A percentile compares a stretch with the other conserved stretches of the same genome.
Conservation (phyloP, 2,113 vertebrate species). For the Bambusicola thoracicus region DNA sequence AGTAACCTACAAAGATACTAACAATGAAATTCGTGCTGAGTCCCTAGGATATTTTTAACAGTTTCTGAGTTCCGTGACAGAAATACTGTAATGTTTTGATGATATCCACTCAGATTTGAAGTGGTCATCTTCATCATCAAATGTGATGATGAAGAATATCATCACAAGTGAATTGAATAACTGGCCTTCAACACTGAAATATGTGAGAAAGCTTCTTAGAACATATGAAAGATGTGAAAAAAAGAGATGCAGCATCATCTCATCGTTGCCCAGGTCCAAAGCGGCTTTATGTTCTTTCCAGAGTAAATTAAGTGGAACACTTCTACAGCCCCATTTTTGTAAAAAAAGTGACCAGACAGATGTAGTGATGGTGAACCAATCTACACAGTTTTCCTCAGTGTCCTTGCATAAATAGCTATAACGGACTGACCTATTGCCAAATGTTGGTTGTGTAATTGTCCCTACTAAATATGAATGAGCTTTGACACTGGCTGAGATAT, state of each 20-base stretch:
- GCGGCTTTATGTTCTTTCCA: not conserved
- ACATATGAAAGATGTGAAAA: not conserved
- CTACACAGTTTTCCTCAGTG: not conserved
- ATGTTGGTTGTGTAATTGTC: not conserved
- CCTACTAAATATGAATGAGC: not conserved
- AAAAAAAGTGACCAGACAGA: not conserved
- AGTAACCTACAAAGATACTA: not conserved
- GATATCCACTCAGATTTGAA: not conserved
- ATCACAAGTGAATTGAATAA: no score
- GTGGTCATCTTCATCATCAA: no score
- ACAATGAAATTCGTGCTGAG: not conserved
- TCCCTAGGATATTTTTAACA: not conserved
- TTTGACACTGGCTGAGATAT: not conserved
- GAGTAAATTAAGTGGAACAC: not conserved
- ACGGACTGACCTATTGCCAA: not conserved
- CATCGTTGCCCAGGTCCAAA: not conserved
- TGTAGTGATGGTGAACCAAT: not conserved
- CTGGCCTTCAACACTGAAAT: not conserved
- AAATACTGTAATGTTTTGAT: not conserved
- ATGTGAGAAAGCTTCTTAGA: not conserved
- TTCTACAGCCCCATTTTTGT: not conserved
- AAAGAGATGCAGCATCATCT: accelerated
- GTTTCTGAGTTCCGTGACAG: not conserved
- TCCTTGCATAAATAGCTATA: not conserved
- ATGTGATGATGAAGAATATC: no score